Percentiles rank a stretch among this genome's conserved stretches.
Conservation (phyloP, 2,113 vertebrate genomes). For the Mastomys coucha region DNA sequence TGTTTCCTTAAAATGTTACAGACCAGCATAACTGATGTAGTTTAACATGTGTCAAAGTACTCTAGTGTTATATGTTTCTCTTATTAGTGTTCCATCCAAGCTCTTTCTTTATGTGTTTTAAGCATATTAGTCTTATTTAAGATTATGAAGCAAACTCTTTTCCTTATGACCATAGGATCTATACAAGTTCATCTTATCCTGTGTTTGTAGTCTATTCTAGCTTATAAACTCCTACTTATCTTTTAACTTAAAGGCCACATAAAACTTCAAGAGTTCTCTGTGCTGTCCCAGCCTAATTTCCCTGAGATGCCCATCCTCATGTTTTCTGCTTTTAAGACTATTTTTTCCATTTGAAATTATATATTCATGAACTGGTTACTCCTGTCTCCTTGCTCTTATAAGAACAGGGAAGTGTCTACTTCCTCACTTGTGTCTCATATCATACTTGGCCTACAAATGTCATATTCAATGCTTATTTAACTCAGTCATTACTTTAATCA, state of each 20-base stretch:
- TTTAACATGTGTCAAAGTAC: background rate
- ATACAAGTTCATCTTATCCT: background rate
- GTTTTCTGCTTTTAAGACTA: background rate
- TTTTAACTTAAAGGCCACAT: slow-evolving; percentile 25
- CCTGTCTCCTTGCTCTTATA: background rate
- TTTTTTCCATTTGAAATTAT: slow-evolving; percentile 48
- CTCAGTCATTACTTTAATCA: slow-evolving; percentile 28
- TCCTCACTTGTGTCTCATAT: background rate
- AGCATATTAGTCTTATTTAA: background rate
- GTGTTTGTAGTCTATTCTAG: background rate
- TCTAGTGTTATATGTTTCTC: background rate
- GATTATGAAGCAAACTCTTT: background rate
- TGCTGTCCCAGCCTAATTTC: background rate
- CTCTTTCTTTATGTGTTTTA: background rate
- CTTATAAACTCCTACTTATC: background rate
- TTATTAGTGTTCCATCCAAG: background rate
- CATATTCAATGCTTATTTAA: slow-evolving; percentile 26
- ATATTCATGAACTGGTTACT: slow-evolving; percentile 12
- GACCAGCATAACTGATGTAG: background rate
- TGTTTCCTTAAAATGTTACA: slow-evolving; percentile 22
- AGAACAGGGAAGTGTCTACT: background rate
- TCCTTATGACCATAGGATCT: background rate
- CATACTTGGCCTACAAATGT: background rate
- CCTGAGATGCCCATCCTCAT: background rate
- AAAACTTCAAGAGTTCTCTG: background rate